These are phyloP conservation scores for Pantala flavescens DNA, from an alignment of 1,140 invertebrate genomes.

Conservation along the genomic window DNA sequence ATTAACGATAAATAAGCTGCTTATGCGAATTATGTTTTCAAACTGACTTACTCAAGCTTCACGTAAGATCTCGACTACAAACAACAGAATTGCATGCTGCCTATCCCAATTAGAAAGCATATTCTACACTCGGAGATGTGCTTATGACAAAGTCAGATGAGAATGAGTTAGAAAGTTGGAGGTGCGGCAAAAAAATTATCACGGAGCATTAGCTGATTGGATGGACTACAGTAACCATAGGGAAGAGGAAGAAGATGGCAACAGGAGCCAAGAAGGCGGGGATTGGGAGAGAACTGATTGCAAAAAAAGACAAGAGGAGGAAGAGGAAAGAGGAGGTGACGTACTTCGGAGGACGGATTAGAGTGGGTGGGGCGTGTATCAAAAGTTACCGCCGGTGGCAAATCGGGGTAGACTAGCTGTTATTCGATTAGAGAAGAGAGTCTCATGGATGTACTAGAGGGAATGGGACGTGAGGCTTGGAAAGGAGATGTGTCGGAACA, in stretches of 20 bases:
- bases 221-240: not conserved
- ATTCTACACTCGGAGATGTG: too few species aligned
- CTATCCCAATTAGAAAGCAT: too few species aligned
- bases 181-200: too few species aligned
- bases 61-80: too few species aligned
- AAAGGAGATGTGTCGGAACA: not conserved
- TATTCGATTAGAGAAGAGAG: slow-evolving; percentile 1
- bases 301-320: not conserved
- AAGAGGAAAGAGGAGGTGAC: not conserved
- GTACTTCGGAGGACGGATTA: not conserved
- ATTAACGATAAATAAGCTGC: too few species aligned
- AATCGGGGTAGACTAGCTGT: not conserved
- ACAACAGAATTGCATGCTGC: too few species aligned
- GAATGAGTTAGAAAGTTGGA: too few species aligned
- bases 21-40: too few species aligned
- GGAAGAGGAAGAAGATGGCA: not conserved
- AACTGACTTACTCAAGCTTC: too few species aligned
- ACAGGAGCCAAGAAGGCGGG: not conserved
- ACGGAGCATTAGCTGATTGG: too few species aligned
- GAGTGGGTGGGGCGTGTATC: not conserved
- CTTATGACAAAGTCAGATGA: too few species aligned
- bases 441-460: not conserved
- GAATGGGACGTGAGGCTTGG: not conserved
- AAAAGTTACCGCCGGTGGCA: slow-evolving; percentile 7
- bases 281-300: not conserved